Percentiles rank a stretch among this genome's conserved stretches.
Evolutionary conservation across 2,113 vertebrate species (phyloP).

Genomic region (Hyperopisus bebe): DNA sequence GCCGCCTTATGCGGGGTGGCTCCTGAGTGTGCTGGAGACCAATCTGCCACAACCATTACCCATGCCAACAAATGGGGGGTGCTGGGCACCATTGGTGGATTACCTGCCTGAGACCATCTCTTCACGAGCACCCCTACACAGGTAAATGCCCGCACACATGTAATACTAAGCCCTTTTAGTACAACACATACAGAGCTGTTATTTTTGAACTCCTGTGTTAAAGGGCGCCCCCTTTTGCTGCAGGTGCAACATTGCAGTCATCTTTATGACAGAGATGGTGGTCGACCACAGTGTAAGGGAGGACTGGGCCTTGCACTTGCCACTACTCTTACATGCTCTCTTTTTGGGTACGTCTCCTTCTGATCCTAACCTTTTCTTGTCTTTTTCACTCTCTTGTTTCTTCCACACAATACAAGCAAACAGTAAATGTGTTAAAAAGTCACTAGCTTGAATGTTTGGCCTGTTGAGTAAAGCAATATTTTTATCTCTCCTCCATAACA

Average conservation of each 20-base stretch:
- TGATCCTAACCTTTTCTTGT: not conserved
- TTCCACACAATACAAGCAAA: not conserved
- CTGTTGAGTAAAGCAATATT: not conserved
- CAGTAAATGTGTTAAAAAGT: not conserved
- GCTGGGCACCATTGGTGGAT: slow-evolving; percentile 95
- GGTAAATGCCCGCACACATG: slow-evolving; percentile 56
- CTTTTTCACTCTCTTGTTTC: not conserved
- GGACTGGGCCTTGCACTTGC: slow-evolving; percentile 94
- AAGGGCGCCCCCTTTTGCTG: slow-evolving; percentile 16
- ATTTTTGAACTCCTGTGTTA: not conserved
- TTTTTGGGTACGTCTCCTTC: slow-evolving; percentile 76
- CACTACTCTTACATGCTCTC: slow-evolving; percentile 86
- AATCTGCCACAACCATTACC: slow-evolving; percentile 88
- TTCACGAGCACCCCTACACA: slow-evolving; percentile 85
- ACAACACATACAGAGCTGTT: not conserved
- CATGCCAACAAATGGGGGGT: slow-evolving; percentile 92
- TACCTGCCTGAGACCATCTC: slow-evolving; percentile 95
- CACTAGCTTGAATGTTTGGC: not conserved
- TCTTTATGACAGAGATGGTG: slow-evolving; percentile 99
- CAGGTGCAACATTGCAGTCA: slow-evolving; percentile 96
- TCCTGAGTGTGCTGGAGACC: slow-evolving; percentile 82
- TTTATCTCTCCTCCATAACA: not conserved
- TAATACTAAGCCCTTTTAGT: not conserved
- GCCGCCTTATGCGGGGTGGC: slow-evolving; percentile 89
- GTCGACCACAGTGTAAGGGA: slow-evolving; percentile 97